Base-by-base conservation (phyloP, 2,113 vertebrate genomes). In the Sterrhoptilus dennistouni region DNA sequence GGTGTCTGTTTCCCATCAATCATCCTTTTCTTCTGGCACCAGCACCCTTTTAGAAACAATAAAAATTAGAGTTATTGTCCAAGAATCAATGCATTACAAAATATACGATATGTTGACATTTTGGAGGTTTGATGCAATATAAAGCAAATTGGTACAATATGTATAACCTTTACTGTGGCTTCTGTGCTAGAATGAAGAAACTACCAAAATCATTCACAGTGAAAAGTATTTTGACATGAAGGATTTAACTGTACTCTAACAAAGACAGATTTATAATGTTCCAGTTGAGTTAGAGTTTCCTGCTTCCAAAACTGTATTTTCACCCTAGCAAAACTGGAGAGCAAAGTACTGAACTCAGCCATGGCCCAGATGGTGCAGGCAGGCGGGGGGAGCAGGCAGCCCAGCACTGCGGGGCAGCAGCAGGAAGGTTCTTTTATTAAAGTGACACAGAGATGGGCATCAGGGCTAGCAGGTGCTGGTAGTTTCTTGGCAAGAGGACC, bases 1-100 rank as follows among this genome's bases (percentile, higher is more conserved):
- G 88, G 98, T 97, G 97, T 98, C 94, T 97, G 97, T 94, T 95
- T 97, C 97, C 97, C 98, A 98, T 98, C 98, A 98, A 96, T 99
- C 99, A 99, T 98, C 97, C 97, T 98, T 97, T 96, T 97, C 97
- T 97, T 96, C 98, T 95, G 98, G 97, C 94, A 98, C 96, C 98
- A 96, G 92, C 95, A 98, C 89, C 97, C 98, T 98, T 99, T 95
- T 79, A 97, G 97, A 98, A 98, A 98, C 96, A 98, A 97, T 82
- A 97, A 98, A 96, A 98, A 93, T 94, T 97, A 97, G 95, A 97
- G 97, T 99, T 98, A 99, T 97, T 97, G 95, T 93, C 83, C 86
- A 81, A 81, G 90, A 97, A 98, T 98, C 97, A 94, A 96, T 96
- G 87, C 76, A 87, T 97, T 95, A 97, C 35, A 86, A 97, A 97